Evolutionary conservation across 2,888 invertebrate genomes (phyloP), one percentile per base, ranked within the genome.

Genomic region (Pollenia griseotomentosa): DNA sequence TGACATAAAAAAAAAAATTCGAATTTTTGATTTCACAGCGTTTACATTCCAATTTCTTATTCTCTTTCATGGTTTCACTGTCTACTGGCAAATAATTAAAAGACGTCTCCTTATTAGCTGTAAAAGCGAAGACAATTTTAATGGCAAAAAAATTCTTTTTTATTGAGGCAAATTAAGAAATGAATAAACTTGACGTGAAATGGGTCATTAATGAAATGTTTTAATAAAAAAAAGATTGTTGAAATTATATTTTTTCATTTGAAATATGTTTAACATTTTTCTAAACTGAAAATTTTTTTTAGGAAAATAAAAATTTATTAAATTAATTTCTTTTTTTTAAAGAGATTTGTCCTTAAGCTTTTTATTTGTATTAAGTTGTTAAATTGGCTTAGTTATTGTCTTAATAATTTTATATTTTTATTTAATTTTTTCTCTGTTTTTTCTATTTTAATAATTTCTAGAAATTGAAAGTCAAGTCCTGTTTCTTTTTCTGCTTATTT

Each of bases 31-130:
- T 75, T 63, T 55, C 2, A 44, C 2, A 16, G 23, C 42, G 46
- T 61, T 55, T 33, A 12, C n/a, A 40, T 42, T 73, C 9, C 1
- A 6, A 12, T 23, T 11, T 79, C 53, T 74, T 33, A 11, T 51
- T 61, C n/a, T 55, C 12, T 55, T 74, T 71, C 11, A 57, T 75
- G 66, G 23, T 63, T 59, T 86, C 53, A 40, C 44, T 44, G 71
- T 80, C 79, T 83, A 16, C 63, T 82, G 78, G 14, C 40, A 86
- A 55, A 86, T 82, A 85, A 85, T 82, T 86, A 82, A 86, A 78
- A 82, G 40, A 48, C 16, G 46, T 73, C 55, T 48, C 51, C 68
- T 78, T 40, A 53, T 73, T 68, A 68, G 65, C 48, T 8, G n/a
- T 33, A 33, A 75, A 11, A 2, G 44, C 1, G 6, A 66, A 59